phyloP scores from a whole-genome alignment of 2,113 vertebrate species.

The Prionailurus viverrinus region DNA sequence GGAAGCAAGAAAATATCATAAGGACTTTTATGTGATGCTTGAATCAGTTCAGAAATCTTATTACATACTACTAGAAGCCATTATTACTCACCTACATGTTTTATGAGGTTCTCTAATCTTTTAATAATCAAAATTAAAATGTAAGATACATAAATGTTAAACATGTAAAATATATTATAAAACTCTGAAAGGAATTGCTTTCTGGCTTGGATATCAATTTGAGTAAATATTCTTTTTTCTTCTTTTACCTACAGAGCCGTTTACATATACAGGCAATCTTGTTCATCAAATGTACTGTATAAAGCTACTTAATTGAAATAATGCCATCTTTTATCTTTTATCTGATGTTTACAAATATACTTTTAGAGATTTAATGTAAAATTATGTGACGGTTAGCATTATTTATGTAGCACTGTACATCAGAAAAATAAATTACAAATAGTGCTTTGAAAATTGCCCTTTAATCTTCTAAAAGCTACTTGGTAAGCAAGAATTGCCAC shows the following conservation, averaged over 20 bases:
- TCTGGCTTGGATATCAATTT: neutral
- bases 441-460: neutral
- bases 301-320: neutral
- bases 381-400: neutral
- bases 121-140: conserved; percentile 36
- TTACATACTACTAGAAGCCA: neutral
- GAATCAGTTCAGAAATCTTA: conserved; percentile 15
- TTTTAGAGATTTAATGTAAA: conserved; percentile 16
- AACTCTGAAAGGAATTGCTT: neutral
- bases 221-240: neutral
- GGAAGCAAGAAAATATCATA: neutral
- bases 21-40: neutral
- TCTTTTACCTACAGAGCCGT: neutral
- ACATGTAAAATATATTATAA: neutral
- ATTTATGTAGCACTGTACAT: neutral
- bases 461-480: neutral
- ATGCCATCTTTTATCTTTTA: neutral
- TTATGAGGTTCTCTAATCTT: neutral
- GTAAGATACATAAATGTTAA: neutral
- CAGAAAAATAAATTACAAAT: neutral
- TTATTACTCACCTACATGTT: neutral
- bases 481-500: neutral
- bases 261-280: neutral
- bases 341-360: neutral
- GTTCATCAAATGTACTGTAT: neutral